Conservation (phyloP, 2,797 vertebrate species). For the Manis crassicaudata region DNA sequence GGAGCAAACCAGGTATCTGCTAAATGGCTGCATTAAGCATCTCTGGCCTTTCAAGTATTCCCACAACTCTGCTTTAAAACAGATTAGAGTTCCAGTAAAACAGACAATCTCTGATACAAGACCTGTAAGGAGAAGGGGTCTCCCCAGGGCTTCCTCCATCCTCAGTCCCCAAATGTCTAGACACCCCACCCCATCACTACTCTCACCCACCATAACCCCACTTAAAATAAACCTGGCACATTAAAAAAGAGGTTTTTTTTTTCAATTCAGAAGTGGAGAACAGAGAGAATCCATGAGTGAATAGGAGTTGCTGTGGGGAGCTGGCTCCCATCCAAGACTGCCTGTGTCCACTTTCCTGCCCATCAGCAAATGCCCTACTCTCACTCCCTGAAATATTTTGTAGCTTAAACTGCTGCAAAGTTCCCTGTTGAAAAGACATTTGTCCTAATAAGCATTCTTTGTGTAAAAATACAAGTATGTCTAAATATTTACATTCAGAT, state of each 20-base stretch:
- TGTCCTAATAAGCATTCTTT: background rate
- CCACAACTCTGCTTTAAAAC: background rate
- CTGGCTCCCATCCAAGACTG: background rate
- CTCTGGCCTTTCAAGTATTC: background rate
- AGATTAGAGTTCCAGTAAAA: background rate
- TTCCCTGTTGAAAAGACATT: background rate
- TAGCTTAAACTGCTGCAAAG: background rate
- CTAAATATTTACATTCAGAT: background rate
- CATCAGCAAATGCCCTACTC: background rate
- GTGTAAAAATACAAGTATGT: constrained; percentile 36
- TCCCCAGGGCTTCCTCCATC: background rate
- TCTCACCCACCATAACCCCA: background rate
- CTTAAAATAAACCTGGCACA: constrained; percentile 15
- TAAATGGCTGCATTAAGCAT: background rate
- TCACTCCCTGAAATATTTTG: background rate
- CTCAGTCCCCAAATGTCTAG: background rate
- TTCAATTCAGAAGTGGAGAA: background rate
- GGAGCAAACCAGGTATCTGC: background rate
- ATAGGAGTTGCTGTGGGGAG: background rate
- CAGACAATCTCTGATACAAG: background rate
- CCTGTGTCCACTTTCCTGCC: background rate
- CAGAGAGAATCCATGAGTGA: background rate
- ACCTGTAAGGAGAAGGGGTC: background rate
- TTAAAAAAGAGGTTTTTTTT: background rate
- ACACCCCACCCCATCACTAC: background rate